phyloP scores from a whole-genome alignment of 2,797 vertebrate genomes.

The Danio tinwini region DNA sequence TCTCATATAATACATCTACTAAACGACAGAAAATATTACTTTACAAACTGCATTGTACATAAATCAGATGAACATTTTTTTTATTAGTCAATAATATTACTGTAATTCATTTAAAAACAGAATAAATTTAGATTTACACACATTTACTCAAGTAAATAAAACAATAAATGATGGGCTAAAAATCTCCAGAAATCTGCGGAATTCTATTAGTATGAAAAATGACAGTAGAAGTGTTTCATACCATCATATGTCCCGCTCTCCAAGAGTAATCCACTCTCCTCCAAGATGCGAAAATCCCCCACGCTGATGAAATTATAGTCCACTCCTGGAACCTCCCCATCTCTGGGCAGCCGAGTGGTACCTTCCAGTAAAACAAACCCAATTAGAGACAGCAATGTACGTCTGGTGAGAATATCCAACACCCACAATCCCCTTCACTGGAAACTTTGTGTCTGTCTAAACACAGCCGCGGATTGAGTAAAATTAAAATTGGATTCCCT shows the following conservation, averaged over 20 bases:
- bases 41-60: too few relatives aligned
- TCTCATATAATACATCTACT: too few relatives aligned
- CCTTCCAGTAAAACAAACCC: conserved; percentile 72
- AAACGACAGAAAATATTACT: too few relatives aligned
- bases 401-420: conserved; percentile 32
- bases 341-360: conserved; percentile 96
- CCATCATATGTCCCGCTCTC: conserved; percentile 99
- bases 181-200: too few relatives aligned
- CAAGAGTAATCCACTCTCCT: conserved; percentile 93
- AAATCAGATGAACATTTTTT: too few relatives aligned
- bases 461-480: conserved; percentile 8
- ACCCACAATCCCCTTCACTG: conserved; percentile 27
- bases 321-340: conserved; percentile 96
- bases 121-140: too few relatives aligned
- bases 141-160: too few relatives aligned
- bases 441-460: conserved; percentile 17
- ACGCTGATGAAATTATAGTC: conserved; percentile 99
- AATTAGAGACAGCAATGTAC: conserved; percentile 28
- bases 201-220: not conserved
- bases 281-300: conserved; percentile 93
- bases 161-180: too few relatives aligned
- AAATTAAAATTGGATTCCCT: conserved; percentile 20
- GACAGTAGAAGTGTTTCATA: conserved; percentile 65
- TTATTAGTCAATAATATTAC: too few relatives aligned
- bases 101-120: too few relatives aligned